phyloP scores from a whole-genome alignment of 2,797 vertebrate species.

The Poecile montanus region DNA sequence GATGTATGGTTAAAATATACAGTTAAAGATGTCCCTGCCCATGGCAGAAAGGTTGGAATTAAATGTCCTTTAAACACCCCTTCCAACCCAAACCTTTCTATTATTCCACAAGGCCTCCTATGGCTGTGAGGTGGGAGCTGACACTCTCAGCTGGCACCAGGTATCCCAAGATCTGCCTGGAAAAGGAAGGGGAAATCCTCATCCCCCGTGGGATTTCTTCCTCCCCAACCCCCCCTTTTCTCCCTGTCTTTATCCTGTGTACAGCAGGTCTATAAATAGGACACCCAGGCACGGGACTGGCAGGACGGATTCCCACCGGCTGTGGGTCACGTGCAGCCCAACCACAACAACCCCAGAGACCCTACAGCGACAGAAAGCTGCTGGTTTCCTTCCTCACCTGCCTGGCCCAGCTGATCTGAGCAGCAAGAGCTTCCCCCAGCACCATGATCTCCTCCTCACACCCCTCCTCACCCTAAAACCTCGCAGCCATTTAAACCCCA shows the following conservation, averaged over 20 bases:
- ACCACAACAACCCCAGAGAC: background rate
- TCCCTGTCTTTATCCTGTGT: background rate
- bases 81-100: background rate
- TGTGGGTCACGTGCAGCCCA: fast-evolving
- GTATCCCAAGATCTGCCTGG: background rate
- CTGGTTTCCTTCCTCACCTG: background rate
- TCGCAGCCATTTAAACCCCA: fast-evolving
- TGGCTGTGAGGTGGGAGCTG: background rate
- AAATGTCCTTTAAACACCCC: background rate
- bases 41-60: background rate
- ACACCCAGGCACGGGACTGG: background rate
- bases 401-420: fast-evolving
- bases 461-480: fast-evolving
- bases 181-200: background rate
- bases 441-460: background rate
- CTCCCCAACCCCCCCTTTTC: background rate
- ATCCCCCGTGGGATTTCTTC: background rate
- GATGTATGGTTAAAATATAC: fast-evolving
- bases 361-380: fast-evolving
- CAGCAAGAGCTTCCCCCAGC: background rate
- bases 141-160: background rate
- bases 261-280: background rate
- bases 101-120: background rate
- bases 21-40: background rate
- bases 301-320: fast-evolving